Base-by-base conservation (phyloP, 2,113 vertebrate genomes). In the Steatornis caripensis region DNA sequence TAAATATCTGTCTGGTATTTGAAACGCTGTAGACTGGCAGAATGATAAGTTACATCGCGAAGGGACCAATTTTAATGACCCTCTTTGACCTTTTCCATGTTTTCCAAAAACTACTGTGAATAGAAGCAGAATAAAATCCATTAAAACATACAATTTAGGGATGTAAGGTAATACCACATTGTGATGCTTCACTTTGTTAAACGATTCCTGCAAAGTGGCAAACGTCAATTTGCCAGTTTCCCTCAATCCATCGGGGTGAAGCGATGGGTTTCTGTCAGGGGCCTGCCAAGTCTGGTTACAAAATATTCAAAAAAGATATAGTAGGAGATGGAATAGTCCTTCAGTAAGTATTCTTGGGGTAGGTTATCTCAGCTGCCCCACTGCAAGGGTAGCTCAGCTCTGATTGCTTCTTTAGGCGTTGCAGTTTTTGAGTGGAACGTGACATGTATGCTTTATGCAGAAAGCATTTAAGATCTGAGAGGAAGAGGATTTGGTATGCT, bases 1-100 rank as follows among this genome's bases (percentile, higher is more conserved):
- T 88, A 95, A 91, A 76, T 82, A 90, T 34, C 34, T 71, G 30
- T 36, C 75, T 87, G 62, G 7, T 45, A 29, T 90, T 79, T 88
- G 49, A 83, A 85, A 43, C 26, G 13, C 8, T 46, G 18, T 37
- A 30, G 48, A 26, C 24, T 6, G 32, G 69, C 32, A 80, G 11
- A 79, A 62, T 1, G 10, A 29, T 11, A 34, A 7, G 26, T 55
- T 57, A 12, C 54, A 7, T 57, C 78, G 45, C 53, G 90, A 53
- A 88, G 20, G 15, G 29, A 3, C 9, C 11, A 29, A 39, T 86
- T 94, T 84, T 86, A 86, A 48, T 53, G 75, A 77, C 27, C n/a
- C 1, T 69, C 15, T 64, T 64, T 36, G n/a, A 75, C 26, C 17
- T 77, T 93, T 88, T 26, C 54, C 11, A 2, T 72, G 43, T 70